Conservation (phyloP, 1,140 invertebrate species). For the Drosophila kohkoa region DNA sequence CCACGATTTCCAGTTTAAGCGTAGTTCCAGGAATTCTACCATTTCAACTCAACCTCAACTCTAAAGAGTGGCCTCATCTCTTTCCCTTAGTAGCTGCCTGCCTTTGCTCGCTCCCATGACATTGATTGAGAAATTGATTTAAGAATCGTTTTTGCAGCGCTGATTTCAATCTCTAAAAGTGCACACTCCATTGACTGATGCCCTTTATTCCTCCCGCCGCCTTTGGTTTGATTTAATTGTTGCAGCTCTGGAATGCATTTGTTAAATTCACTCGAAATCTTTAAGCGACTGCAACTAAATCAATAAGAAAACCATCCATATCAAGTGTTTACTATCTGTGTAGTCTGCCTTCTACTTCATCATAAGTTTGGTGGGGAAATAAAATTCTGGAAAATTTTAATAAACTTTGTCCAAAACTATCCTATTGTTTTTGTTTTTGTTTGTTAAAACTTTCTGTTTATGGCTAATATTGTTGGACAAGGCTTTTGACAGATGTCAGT, state of each 20-base stretch:
- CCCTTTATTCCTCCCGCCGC: not conserved
- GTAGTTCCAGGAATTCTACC: conserved; percentile 63
- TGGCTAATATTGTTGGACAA: conserved; percentile 35
- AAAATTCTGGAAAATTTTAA: conserved; percentile 42
- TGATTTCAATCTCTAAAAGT: conserved; percentile 60
- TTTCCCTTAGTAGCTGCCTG: conserved; percentile 7
- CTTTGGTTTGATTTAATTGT: conserved; percentile 50
- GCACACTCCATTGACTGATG: conserved; percentile 36
- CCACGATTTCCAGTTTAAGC: conserved; percentile 70
- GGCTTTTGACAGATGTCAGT: conserved; percentile 55
- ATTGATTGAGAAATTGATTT: conserved; percentile 84
- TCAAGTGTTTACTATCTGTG: not conserved
- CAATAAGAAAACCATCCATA: conserved; percentile 35
- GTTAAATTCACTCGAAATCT: conserved; percentile 20
- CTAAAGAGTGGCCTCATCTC: conserved; percentile 30
- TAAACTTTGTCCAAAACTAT: conserved; percentile 12
- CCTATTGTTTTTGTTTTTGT: conserved; percentile 25
- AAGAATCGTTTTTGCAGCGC: conserved; percentile 70
- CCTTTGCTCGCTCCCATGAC: conserved; percentile 56
- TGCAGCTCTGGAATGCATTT: conserved; percentile 20
- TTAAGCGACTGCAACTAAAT: conserved; percentile 34
- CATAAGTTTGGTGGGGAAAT: conserved; percentile 39
- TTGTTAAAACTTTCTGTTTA: conserved; percentile 44
- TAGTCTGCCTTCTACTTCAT: not conserved
- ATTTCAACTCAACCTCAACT: conserved; percentile 19